Conservation (phyloP, 2,113 vertebrate species). For the Ochotona curzoniae region DNA sequence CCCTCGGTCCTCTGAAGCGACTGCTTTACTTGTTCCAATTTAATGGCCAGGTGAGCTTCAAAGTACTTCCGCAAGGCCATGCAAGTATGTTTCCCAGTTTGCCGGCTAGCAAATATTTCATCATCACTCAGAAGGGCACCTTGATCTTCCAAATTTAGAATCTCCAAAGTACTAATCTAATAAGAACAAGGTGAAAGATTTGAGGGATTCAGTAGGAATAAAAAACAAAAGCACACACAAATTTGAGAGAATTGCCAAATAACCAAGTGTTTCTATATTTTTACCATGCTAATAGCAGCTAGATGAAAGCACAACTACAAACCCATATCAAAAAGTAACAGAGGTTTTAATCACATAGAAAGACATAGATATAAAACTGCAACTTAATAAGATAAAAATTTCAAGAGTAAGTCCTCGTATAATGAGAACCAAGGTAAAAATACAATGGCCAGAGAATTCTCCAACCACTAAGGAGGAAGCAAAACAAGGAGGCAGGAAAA, state of each 20-base stretch:
- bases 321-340: neutral
- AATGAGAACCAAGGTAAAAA: neutral
- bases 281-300: neutral
- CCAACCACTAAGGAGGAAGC: neutral
- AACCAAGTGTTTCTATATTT: neutral
- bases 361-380: neutral
- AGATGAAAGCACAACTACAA: slow-evolving; percentile 42
- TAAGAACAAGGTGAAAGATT: neutral
- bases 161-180: slow-evolving; percentile 98
- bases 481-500: neutral
- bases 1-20: slow-evolving; percentile 98
- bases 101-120: slow-evolving; percentile 98
- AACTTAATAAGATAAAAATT: slow-evolving; percentile 4
- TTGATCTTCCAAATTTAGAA: slow-evolving; percentile 98
- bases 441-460: neutral
- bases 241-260: neutral
- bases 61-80: slow-evolving; percentile 99
- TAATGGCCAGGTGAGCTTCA: slow-evolving; percentile 98
- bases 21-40: slow-evolving; percentile 98
- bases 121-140: slow-evolving; percentile 97
- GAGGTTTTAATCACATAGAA: neutral
- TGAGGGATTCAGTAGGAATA: neutral
- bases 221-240: neutral
- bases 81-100: slow-evolving; percentile 99
- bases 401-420: neutral